A percentile compares a stretch with the other conserved stretches of the same genome.
Conservation (phyloP, 2,888 invertebrate species). For the Tetropium fuscum region DNA sequence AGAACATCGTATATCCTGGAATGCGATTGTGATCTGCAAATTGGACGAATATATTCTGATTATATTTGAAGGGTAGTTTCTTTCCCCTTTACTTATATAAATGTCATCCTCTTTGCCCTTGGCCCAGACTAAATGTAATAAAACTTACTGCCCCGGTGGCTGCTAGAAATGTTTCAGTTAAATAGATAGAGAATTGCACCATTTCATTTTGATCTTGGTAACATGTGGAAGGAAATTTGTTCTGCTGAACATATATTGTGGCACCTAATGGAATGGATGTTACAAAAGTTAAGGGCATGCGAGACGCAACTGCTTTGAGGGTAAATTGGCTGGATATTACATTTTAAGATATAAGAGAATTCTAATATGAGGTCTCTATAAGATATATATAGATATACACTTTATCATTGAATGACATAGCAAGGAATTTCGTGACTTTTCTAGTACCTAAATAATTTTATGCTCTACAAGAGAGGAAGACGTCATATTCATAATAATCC, state of each 20-base stretch:
- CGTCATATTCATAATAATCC: too few species aligned
- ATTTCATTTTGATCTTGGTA: constrained; percentile 8
- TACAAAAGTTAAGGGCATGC: neutral
- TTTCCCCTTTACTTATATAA: neutral
- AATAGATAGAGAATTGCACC: constrained; percentile 7
- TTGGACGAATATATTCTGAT: too few species aligned
- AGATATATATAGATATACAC: too few species aligned
- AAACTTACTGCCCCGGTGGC: neutral
- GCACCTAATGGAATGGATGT: constrained; percentile 7
- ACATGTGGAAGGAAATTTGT: constrained; percentile 6
- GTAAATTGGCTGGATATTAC: neutral
- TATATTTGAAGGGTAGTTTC: constrained; percentile 1
- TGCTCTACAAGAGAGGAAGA: too few species aligned
- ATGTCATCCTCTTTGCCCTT: neutral
- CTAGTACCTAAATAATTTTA: too few species aligned
- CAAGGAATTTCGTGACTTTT: too few species aligned
- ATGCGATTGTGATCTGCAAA: too few species aligned
- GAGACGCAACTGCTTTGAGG: constrained; percentile 5
- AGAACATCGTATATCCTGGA: too few species aligned
- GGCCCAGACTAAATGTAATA: constrained; percentile 10
- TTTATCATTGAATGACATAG: too few species aligned
- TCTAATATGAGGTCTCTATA: too few species aligned
- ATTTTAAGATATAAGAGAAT: too few species aligned
- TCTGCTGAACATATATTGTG: neutral
- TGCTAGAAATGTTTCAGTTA: constrained; percentile 6